Percentiles rank a stretch among this genome's conserved stretches.
phyloP scores from a whole-genome alignment of 2,888 invertebrate species.

The Phengaris arion region DNA sequence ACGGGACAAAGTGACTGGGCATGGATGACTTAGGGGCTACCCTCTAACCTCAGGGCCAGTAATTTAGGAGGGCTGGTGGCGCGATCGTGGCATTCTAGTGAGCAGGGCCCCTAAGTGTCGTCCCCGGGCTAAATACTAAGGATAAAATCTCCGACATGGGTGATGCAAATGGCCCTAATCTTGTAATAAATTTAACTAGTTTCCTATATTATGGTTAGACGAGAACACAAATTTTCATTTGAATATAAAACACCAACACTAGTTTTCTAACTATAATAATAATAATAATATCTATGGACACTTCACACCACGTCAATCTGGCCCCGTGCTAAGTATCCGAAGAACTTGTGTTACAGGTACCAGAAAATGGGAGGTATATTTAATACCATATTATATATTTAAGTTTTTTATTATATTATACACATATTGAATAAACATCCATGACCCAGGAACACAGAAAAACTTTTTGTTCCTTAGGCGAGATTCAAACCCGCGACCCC shows the following conservation, averaged over 20 bases:
- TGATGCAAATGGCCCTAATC: slow-evolving; percentile 18
- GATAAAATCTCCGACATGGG: slow-evolving; percentile 23
- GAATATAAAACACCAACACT: neutral
- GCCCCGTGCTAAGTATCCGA: neutral
- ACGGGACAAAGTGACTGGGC: too few relatives aligned
- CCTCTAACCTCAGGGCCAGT: too few relatives aligned
- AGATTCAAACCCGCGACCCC: too few relatives aligned
- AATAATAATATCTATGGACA: neutral
- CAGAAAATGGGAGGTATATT: too few relatives aligned
- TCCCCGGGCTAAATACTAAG: slow-evolving; percentile 10
- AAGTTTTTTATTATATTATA: too few relatives aligned
- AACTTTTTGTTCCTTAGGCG: too few relatives aligned
- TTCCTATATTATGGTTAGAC: neutral
- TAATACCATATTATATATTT: too few relatives aligned
- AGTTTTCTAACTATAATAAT: neutral
- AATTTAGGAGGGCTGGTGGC: too few relatives aligned
- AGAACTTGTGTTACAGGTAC: neutral
- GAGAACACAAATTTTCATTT: neutral
- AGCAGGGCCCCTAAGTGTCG: neutral
- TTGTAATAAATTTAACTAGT: slow-evolving; percentile 20
- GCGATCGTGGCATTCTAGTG: neutral
- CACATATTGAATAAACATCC: too few relatives aligned
- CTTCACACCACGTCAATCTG: slow-evolving; percentile 2
- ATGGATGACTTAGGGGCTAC: too few relatives aligned
- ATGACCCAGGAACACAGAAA: too few relatives aligned